phyloP scores from a whole-genome alignment of 2,113 vertebrate species.

The Hippoglossus stenolepis region DNA sequence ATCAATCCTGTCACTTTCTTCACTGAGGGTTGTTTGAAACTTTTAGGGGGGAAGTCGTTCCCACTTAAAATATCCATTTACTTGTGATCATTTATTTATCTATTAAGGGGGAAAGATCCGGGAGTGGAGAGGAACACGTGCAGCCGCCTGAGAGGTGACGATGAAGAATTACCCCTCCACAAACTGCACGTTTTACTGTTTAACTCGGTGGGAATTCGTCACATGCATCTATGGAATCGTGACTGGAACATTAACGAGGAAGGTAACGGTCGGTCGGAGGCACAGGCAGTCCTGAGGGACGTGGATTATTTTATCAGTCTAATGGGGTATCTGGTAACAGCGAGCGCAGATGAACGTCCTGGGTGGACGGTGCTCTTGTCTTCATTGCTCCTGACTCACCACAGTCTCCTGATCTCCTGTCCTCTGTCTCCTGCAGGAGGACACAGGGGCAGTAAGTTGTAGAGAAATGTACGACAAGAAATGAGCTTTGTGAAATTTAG shows the following conservation, averaged over 20 bases:
- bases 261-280: no score
- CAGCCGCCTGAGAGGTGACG: background rate
- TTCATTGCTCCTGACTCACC: no score
- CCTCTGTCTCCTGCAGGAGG: background rate
- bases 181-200: background rate
- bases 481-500: no score
- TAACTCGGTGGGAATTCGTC: background rate
- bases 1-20: slow-evolving; percentile 7
- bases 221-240: no score
- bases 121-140: background rate
- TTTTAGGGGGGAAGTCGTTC: background rate
- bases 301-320: background rate
- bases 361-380: background rate
- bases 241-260: background rate
- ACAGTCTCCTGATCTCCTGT: background rate
- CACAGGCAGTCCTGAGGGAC: no score
- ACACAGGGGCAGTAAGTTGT: no score
- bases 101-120: background rate
- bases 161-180: background rate
- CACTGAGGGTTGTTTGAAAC: background rate
- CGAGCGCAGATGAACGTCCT: background rate
- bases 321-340: slow-evolving; percentile 4
- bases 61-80: background rate
- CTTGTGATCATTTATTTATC: background rate
- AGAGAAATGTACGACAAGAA: no score